These are phyloP conservation scores for Hermaeophaga mercurialis DNA, from an alignment of 2,888 invertebrate species.

Conservation along the genomic window DNA sequence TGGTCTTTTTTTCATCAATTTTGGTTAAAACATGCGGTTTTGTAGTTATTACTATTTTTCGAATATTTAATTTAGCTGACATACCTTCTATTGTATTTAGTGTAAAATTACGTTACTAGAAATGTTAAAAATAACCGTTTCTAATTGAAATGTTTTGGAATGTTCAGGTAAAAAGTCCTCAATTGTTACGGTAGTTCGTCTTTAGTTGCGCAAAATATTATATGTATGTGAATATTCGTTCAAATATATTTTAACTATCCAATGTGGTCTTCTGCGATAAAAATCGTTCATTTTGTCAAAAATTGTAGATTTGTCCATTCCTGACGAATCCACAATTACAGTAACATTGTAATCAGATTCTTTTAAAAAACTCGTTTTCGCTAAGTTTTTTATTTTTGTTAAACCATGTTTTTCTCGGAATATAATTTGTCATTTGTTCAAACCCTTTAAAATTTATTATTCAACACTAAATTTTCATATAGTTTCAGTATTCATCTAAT, in stretches of 20 bases:
- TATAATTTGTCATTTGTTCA: neutral
- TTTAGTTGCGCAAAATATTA: neutral
- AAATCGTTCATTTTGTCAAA: neutral
- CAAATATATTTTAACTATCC: conserved; percentile 10
- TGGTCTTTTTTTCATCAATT: no score
- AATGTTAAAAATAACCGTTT: conserved; percentile 4
- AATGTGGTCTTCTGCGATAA: neutral
- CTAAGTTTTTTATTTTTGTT: no score
- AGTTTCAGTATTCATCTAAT: no score
- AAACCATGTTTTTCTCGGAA: neutral
- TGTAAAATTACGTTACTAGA: conserved; percentile 1
- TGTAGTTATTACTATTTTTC: conserved; percentile 15
- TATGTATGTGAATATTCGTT: neutral
- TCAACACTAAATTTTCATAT: neutral
- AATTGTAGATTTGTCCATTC: conserved; percentile 15
- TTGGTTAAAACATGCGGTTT: no score
- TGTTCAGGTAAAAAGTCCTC: no score
- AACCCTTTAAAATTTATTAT: neutral
- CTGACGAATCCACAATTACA: conserved; percentile 11
- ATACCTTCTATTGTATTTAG: conserved; percentile 18
- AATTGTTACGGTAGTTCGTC: conserved; percentile 1
- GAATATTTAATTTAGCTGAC: neutral
- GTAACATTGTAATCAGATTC: neutral
- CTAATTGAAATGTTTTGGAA: neutral
- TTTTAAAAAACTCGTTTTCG: neutral